phyloP scores from a whole-genome alignment of 1,140 invertebrate species.

The Ctenoplectra terminalis region DNA sequence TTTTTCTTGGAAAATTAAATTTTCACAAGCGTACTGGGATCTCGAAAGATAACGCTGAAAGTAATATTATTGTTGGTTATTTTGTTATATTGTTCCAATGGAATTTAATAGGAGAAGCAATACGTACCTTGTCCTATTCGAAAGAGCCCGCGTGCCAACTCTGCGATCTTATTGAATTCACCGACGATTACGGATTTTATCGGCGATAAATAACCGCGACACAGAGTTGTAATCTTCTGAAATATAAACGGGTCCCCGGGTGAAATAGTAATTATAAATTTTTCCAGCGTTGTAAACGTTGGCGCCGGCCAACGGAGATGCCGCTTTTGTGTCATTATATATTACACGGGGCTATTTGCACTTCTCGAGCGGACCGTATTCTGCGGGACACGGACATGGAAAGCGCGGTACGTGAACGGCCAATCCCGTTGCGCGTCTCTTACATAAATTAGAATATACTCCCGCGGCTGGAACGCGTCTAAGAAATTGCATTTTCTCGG shows the following conservation, averaged over 20 bases:
- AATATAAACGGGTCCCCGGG: background rate
- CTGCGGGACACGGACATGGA: conserved; percentile 32
- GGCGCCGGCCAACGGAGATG: conserved; percentile 14
- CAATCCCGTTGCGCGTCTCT: conserved; percentile 39
- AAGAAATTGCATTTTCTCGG: conserved; percentile 39
- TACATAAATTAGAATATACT: conserved; percentile 52
- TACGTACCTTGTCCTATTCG: background rate
- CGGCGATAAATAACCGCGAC: conserved; percentile 46
- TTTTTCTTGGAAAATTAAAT: too few species aligned
- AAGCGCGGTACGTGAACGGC: conserved; percentile 17
- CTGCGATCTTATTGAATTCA: conserved; percentile 13
- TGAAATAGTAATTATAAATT: conserved; percentile 52
- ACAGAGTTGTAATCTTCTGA: conserved; percentile 9
- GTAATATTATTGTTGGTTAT: too few species aligned
- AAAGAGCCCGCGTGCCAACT: background rate
- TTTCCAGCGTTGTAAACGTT: conserved; percentile 29
- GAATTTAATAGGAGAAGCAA: background rate
- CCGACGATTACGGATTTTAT: conserved; percentile 26
- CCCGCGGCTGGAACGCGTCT: conserved; percentile 30
- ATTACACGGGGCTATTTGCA: conserved; percentile 39
- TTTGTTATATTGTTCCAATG: too few species aligned
- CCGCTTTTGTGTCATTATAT: conserved; percentile 42
- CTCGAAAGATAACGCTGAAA: too few species aligned
- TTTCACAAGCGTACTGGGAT: too few species aligned
- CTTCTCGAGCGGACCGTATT: conserved; percentile 43